These are phyloP conservation scores for Zoanthus sansibaricus DNA, from an alignment of 92 coral and sea anemone species.

Conservation along the genomic window DNA sequence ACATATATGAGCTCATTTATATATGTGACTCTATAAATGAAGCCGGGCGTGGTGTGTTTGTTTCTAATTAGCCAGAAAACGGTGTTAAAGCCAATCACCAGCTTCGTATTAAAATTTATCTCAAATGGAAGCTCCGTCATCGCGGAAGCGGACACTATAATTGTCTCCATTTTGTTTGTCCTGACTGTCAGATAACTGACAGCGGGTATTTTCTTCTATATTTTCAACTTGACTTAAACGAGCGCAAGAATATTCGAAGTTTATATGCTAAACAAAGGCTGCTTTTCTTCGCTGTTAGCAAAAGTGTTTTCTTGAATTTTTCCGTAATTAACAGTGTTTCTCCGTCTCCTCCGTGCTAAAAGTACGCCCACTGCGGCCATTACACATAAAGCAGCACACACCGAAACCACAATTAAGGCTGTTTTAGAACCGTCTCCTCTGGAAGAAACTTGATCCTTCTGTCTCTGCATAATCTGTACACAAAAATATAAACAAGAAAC, in stretches of 20 bases:
- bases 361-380: conserved; percentile 3
- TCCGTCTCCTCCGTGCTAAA: not conserved
- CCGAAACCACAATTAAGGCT: conserved; percentile 3
- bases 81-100: no score
- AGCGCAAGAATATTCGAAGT: not conserved
- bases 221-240: not conserved
- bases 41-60: no score
- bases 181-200: not conserved
- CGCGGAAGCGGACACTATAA: not conserved
- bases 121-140: not conserved
- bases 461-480: not conserved
- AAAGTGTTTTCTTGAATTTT: conserved; percentile 21
- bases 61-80: no score
- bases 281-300: conserved; percentile 17
- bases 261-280: conserved; percentile 3
- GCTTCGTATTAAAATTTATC: not conserved
- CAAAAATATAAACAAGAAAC: not conserved
- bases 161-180: not conserved
- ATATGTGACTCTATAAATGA: no score
- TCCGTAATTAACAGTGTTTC: not conserved
- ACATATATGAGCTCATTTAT: no score
- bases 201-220: not conserved
- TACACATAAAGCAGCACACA: conserved; percentile 25
- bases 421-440: not conserved
- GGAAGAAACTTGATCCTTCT: not conserved